These are phyloP conservation scores for Nomia melanderi DNA, from an alignment of 1,140 invertebrate species.

Conservation along the genomic window DNA sequence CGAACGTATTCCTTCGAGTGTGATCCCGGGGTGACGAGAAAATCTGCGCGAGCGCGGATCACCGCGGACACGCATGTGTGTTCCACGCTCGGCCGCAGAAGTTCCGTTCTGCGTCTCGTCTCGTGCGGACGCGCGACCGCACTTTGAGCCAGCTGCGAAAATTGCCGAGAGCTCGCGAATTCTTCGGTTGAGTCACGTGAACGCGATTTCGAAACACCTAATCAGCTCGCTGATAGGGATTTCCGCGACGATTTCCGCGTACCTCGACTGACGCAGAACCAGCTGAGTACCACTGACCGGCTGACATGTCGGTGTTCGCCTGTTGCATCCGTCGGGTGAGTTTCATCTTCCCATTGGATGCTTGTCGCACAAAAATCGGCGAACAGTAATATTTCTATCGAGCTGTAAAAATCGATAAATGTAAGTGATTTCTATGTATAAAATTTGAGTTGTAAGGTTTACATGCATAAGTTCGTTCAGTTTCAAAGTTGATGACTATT, in stretches of 20 bases:
- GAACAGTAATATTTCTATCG: no score
- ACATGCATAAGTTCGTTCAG: no score
- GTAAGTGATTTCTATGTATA: no score
- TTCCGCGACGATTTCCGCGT: not conserved
- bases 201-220: not conserved
- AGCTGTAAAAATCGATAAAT: no score
- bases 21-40: not conserved
- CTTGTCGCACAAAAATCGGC: no score
- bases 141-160: no score
- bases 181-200: not conserved
- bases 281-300: not conserved
- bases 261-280: not conserved
- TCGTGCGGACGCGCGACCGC: constrained; percentile 17
- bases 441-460: no score
- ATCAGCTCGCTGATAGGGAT: no score
- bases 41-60: constrained; percentile 32
- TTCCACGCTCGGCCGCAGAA: not conserved
- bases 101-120: constrained; percentile 14
- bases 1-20: not conserved
- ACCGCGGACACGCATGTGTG: constrained; percentile 41
- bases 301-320: constrained; percentile 71
- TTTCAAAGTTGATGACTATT: no score
- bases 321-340: constrained; percentile 76
- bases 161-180: no score
- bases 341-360: constrained; percentile 1